phyloP scores from a whole-genome alignment of 1,140 invertebrate genomes.

The Ceratina calcarata region DNA sequence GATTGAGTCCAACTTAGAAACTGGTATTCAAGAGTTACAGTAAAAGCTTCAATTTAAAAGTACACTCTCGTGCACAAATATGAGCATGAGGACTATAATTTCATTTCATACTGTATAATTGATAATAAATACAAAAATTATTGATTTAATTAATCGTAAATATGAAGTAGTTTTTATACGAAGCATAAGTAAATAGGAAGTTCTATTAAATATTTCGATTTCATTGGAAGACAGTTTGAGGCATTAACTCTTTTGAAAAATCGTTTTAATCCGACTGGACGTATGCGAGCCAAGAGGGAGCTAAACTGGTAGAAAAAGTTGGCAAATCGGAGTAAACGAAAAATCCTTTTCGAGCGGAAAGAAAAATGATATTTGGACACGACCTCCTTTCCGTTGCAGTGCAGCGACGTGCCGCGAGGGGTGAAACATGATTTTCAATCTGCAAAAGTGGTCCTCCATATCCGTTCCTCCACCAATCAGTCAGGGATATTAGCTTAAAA shows the following conservation, averaged over 20 bases:
- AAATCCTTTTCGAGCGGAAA: neutral
- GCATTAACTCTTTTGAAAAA: neutral
- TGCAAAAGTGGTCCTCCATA: slow-evolving; percentile 37
- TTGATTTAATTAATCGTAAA: too few relatives aligned
- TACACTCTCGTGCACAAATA: neutral
- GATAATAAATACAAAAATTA: too few relatives aligned
- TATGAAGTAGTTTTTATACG: too few relatives aligned
- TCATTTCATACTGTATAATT: too few relatives aligned
- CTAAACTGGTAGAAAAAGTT: slow-evolving; percentile 1
- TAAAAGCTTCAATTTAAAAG: neutral
- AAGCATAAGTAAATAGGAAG: too few relatives aligned
- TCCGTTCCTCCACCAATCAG: slow-evolving; percentile 9
- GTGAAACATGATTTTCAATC: slow-evolving; percentile 44
- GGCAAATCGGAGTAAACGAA: neutral
- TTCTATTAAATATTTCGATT: neutral
- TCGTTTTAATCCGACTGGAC: neutral
- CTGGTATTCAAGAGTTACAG: neutral
- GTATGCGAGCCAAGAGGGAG: neutral
- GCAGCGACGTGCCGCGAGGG: neutral
- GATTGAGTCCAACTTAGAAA: neutral
- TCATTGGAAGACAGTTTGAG: neutral
- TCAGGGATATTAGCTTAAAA: slow-evolving; percentile 33
- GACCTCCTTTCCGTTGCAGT: slow-evolving; percentile 9
- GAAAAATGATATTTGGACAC: slow-evolving; percentile 29
- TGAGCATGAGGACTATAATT: too few relatives aligned